Percentiles rank a stretch among this genome's conserved stretches.
Conservation (phyloP, 2,888 invertebrate genomes). For the Eretmocerus hayati region DNA sequence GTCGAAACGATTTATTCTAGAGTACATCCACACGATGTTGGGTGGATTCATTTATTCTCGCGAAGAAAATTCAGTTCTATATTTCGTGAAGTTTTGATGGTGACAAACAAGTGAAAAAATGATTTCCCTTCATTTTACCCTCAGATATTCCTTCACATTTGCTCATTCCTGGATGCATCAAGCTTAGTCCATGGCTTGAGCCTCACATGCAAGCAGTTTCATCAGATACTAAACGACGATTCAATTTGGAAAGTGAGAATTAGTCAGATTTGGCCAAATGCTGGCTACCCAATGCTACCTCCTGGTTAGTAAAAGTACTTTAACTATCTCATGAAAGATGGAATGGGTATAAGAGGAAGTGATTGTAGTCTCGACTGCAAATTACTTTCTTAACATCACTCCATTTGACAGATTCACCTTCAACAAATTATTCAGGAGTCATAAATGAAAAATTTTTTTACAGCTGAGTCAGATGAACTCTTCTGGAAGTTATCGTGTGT, state of each 20-base stretch:
- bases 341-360: too few species aligned
- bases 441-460: conserved; percentile 16
- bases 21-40: too few species aligned
- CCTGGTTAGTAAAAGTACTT: conserved; percentile 40
- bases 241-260: conserved; percentile 52
- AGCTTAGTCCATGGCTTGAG: conserved; percentile 52
- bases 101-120: not conserved
- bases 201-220: conserved; percentile 53
- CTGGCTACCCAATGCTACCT: conserved; percentile 36
- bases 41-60: not conserved
- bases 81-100: not conserved
- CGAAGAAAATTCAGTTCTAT: too few species aligned
- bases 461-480: conserved; percentile 45
- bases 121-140: too few species aligned
- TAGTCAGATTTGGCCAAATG: conserved; percentile 36
- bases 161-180: conserved; percentile 54
- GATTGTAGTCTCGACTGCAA: too few species aligned
- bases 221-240: conserved; percentile 53
- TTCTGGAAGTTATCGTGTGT: conserved; percentile 57
- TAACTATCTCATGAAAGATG: too few species aligned
- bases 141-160: conserved; percentile 57
- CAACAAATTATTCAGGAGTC: not conserved
- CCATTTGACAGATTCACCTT: too few species aligned
- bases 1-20: too few species aligned
- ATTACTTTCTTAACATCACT: too few species aligned